A percentile compares a stretch with the other conserved stretches of the same genome.
Conservation (phyloP, 2,797 vertebrate species). For the Buphagus erythrorhynchus region DNA sequence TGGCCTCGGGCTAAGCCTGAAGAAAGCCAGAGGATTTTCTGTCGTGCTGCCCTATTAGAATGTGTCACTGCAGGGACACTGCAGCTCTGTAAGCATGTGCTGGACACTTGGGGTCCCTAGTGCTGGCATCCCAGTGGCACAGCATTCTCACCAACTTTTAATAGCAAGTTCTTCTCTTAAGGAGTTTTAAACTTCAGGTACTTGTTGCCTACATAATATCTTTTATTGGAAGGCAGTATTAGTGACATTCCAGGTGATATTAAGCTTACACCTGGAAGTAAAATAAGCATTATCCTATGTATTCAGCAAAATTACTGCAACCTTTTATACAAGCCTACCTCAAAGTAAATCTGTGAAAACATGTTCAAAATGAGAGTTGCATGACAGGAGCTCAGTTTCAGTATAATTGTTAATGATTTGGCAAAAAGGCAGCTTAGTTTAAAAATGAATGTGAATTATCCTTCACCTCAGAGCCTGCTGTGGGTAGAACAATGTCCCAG, state of each 20-base stretch:
- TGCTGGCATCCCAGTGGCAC: not conserved
- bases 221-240: not conserved
- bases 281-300: not conserved
- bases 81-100: not conserved
- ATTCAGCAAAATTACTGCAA: not conserved
- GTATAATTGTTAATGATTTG: not conserved
- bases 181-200: not conserved
- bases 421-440: not conserved
- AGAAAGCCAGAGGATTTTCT: not conserved
- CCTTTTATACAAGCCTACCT: not conserved
- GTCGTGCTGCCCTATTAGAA: fast-evolving
- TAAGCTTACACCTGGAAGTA: not conserved
- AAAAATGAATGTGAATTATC: not conserved
- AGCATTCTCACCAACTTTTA: not conserved
- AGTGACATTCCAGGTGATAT: not conserved
- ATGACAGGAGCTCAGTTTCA: not conserved
- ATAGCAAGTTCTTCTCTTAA: not conserved
- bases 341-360: not conserved
- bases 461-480: not conserved
- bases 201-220: not conserved
- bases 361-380: not conserved
- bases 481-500: not conserved
- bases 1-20: not conserved
- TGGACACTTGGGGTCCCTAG: not conserved
- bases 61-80: not conserved